Conservation (phyloP, 2,888 invertebrate species). For the Drosophila pegasa region DNA sequence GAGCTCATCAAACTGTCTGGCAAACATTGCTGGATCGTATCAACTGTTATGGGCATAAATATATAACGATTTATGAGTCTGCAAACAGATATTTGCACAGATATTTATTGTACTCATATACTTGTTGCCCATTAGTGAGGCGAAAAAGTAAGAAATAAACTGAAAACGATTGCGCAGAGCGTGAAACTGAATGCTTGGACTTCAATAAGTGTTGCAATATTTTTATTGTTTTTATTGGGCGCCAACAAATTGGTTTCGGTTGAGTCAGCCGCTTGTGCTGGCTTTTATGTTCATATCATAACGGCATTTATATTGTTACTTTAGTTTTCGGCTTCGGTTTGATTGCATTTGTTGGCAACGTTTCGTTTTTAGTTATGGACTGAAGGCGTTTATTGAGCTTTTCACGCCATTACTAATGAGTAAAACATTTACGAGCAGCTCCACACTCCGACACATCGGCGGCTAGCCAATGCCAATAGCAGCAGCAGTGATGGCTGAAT, state of each 20-base stretch:
- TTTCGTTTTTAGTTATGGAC: constrained; percentile 22
- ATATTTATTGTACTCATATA: constrained; percentile 13
- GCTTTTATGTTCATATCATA: constrained; percentile 70
- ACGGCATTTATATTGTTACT: constrained; percentile 61
- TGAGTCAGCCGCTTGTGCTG: constrained; percentile 37
- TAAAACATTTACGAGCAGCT: constrained; percentile 64
- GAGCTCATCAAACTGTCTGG: constrained; percentile 8
- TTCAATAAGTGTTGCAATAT: constrained; percentile 64
- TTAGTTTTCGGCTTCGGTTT: constrained; percentile 56
- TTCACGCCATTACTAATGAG: constrained; percentile 70
- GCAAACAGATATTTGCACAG: constrained; percentile 17
- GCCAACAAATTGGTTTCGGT: constrained; percentile 61
- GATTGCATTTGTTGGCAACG: constrained; percentile 53
- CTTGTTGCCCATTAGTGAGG: constrained; percentile 17
- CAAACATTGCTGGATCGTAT: background rate
- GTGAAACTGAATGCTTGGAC: constrained; percentile 17
- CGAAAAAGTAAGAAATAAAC: constrained; percentile 10
- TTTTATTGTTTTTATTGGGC: constrained; percentile 63
- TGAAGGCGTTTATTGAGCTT: constrained; percentile 60
- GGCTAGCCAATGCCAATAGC: constrained; percentile 3
- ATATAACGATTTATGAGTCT: constrained; percentile 1
- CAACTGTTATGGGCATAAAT: background rate
- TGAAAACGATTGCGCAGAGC: constrained; percentile 21
- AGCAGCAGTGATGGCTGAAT: constrained; percentile 3
- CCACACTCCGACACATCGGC: constrained; percentile 4